Conservation (phyloP, 2,797 vertebrate species). For the Channa striata region DNA sequence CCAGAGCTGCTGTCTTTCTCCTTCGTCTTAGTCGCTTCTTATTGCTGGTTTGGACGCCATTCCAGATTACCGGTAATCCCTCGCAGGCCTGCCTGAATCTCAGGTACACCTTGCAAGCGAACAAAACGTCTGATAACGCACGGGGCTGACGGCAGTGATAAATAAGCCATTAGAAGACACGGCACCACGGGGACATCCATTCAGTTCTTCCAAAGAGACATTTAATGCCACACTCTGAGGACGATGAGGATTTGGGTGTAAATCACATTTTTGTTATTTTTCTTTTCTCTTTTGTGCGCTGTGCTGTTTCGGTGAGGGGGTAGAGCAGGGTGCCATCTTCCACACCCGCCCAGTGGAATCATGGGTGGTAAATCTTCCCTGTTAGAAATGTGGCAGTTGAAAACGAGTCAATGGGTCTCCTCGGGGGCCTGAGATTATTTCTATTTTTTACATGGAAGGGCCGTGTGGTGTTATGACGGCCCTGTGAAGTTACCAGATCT, state of each 20-base stretch:
- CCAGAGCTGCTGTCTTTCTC: slow-evolving; percentile 58
- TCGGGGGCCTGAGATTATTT: slow-evolving; percentile 70
- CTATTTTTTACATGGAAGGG: slow-evolving; percentile 52
- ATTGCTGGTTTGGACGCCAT: slow-evolving; percentile 51
- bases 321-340: slow-evolving; percentile 72
- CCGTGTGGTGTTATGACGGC: slow-evolving; percentile 35
- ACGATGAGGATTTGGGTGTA: slow-evolving; percentile 77
- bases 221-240: slow-evolving; percentile 61
- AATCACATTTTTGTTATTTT: slow-evolving; percentile 66
- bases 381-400: slow-evolving; percentile 53
- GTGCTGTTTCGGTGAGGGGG: slow-evolving; percentile 56
- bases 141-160: slow-evolving; percentile 43
- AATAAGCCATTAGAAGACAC: slow-evolving; percentile 55
- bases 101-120: slow-evolving; percentile 72
- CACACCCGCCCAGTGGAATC: slow-evolving; percentile 63
- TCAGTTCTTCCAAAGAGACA: slow-evolving; percentile 54
- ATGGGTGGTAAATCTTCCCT: slow-evolving; percentile 82
- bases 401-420: slow-evolving; percentile 49
- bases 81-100: slow-evolving; percentile 42
- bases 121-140: slow-evolving; percentile 45
- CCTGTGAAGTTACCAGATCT: slow-evolving; percentile 66
- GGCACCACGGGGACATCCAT: slow-evolving; percentile 53
- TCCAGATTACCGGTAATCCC: slow-evolving; percentile 74
- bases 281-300: slow-evolving; percentile 52
- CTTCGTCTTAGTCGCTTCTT: slow-evolving; percentile 53